These are phyloP conservation scores for Microtus pennsylvanicus DNA, from an alignment of 2,113 vertebrate species.

Conservation along the genomic window DNA sequence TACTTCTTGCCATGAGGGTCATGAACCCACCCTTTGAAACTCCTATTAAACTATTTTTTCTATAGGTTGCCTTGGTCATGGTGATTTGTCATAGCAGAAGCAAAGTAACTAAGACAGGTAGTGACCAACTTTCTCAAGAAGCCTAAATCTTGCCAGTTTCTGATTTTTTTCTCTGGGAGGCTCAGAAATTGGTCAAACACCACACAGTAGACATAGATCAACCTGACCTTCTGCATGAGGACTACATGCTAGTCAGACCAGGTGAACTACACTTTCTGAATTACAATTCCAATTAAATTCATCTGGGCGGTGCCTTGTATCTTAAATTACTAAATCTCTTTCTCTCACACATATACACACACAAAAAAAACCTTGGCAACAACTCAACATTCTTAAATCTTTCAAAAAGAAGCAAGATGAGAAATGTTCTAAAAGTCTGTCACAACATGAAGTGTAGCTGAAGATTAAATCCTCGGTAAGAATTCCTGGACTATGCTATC, in stretches of 20 bases:
- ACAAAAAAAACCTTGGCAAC: not conserved
- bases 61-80: not conserved
- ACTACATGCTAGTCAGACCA: not conserved
- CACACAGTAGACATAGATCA: slow-evolving; percentile 36
- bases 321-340: slow-evolving; percentile 48
- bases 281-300: slow-evolving; percentile 39
- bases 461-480: slow-evolving; percentile 63
- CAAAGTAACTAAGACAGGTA: not conserved
- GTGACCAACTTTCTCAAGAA: slow-evolving; percentile 46
- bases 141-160: not conserved
- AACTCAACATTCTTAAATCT: slow-evolving; percentile 57
- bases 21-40: not conserved
- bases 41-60: not conserved
- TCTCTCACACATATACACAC: not conserved
- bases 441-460: slow-evolving; percentile 57
- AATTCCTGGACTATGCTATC: slow-evolving; percentile 71
- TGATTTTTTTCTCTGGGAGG: not conserved
- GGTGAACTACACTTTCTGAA: slow-evolving; percentile 14
- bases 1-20: not conserved
- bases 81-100: not conserved
- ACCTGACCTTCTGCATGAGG: not conserved
- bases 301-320: slow-evolving; percentile 23
- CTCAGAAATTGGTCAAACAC: not conserved
- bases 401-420: slow-evolving; percentile 51
- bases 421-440: slow-evolving; percentile 58